Evolutionary conservation across 2,888 invertebrate species (phyloP), one percentile per base, ranked within the genome.

Genomic region (Orthosia cruda): DNA sequence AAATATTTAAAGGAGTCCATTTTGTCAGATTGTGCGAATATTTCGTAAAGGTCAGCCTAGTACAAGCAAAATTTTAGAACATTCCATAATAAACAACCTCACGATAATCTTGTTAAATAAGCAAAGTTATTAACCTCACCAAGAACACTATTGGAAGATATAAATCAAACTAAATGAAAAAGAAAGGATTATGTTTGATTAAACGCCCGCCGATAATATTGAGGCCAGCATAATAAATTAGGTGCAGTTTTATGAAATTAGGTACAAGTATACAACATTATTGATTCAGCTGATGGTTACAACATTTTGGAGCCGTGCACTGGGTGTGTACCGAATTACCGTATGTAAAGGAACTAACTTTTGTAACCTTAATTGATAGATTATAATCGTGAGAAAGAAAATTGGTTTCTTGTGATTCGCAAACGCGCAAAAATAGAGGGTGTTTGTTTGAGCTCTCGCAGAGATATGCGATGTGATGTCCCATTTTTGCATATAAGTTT

Each of bases 221-320:
- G 71, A 74, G 76, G 83, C n/a, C 78, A 71, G 26, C n/a, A 58
- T 58, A 65, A 83, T 75, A 86, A 74, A 79, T 80, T 73, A 84
- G 57, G 70, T 77, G 70, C 68, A 74, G 61, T 73, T 83, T 81
- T 69, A 73, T 75, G 54, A 74, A 76, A 72, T 77, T 77, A 32
- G 13, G 61, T 61, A 74, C 59, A 71, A 69, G 47, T 65, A 23
- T 71, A 52, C 52, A 32, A 45, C n/a, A 62, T 70, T 78, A 75
- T 84, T 79, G 59, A 86, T 72, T 71, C 76, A 81, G 71, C 40
- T 79, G 74, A 59, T 18, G 58, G 69, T 87, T 76, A 80, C 74
- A 63, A 77, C 52, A 83, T 70, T 52, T 70, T 67, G 32, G 32
- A 58, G 12, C 3, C 23, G 40, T 59, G 54, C 52, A 49, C 52